Base-by-base conservation (phyloP, 2,888 invertebrate species). In the Plebejus anna region DNA sequence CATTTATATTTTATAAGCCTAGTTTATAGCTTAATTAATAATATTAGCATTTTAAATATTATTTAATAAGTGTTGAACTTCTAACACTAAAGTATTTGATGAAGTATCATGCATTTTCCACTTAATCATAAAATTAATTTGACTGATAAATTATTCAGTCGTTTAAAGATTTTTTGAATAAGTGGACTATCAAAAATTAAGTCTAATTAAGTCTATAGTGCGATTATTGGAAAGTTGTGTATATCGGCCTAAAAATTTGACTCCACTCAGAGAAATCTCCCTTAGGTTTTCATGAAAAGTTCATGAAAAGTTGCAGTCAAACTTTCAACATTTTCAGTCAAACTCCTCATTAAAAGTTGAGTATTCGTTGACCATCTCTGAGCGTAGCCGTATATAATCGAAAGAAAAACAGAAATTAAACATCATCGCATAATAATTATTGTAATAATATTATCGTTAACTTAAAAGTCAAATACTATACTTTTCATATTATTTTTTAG, bases 1-100 rank as follows among this genome's bases (percentile, higher is more conserved):
- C 28, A 61, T 66, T 32, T 66, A 32, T 32, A 66, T 66, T 66
- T 66, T 66, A 66, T 13, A 66, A 32, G 66, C 66, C 16, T 28
- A 11, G 4, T 28, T 28, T 28, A 66, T 11, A 13, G 13, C 16
- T 36, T 66, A 11, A 66, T 36, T 66, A 11, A 66, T 66, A 32
- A 55, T 36, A 36, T 66, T 36, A 36, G 66, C 66, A 66, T 36
- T 47, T 13, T 28, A 61, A 66, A 66, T 66, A 66, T 36, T 66
- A 66, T 36, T 66, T 32, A 36, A 13, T 66, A 13, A 32, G 66
- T 66, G 61, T 61, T 28, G 32, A 66, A 66, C 13, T 4, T 66
- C 66, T 66, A 66, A 66, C 13, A 66, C 32, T 66, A 32, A 66
- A 36, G 32, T 32, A 36, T 66, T 66, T 32, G 1, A 16, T 32